Percentiles rank a stretch among this genome's conserved stretches.
Evolutionary conservation across 1,140 invertebrate species (phyloP).

Genomic region (Pseudoatta argentina): DNA sequence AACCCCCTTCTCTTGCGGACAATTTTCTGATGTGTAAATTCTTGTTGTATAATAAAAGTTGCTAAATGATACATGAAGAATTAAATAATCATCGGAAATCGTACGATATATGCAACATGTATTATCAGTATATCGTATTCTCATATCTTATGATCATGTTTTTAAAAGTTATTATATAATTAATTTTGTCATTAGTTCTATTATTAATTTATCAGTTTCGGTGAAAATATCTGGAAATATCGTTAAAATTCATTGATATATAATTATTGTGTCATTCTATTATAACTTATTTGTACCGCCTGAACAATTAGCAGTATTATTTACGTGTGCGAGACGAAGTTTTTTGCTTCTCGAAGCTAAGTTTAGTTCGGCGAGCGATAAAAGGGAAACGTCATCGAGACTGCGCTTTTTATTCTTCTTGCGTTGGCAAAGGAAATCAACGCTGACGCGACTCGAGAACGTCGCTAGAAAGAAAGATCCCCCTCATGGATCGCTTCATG

Average conservation of each 20-base stretch:
- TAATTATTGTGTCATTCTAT: background rate
- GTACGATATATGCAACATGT: background rate
- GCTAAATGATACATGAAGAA: background rate
- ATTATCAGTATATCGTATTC: no score
- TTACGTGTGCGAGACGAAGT: background rate
- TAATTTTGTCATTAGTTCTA: background rate
- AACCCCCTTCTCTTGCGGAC: constrained; percentile 8
- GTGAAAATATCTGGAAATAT: background rate
- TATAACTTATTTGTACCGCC: background rate
- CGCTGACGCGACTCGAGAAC: constrained; percentile 72
- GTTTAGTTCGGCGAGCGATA: constrained; percentile 54
- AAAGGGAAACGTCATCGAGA: constrained; percentile 45
- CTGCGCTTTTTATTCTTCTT: constrained; percentile 66
- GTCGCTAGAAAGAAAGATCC: constrained; percentile 69
- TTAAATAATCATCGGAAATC: background rate
- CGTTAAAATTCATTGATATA: background rate
- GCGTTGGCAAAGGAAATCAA: constrained; percentile 75
- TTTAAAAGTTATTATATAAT: background rate
- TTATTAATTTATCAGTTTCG: background rate
- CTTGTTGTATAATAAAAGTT: constrained; percentile 14
- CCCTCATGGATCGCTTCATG: constrained; percentile 67
- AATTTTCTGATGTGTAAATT: constrained; percentile 21
- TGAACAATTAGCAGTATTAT: constrained; percentile 29
- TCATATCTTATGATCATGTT: background rate
- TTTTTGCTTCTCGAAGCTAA: constrained; percentile 29